These are phyloP conservation scores for Amphiprion clarkii DNA, from an alignment of 2,797 vertebrate genomes.

Conservation along the genomic window DNA sequence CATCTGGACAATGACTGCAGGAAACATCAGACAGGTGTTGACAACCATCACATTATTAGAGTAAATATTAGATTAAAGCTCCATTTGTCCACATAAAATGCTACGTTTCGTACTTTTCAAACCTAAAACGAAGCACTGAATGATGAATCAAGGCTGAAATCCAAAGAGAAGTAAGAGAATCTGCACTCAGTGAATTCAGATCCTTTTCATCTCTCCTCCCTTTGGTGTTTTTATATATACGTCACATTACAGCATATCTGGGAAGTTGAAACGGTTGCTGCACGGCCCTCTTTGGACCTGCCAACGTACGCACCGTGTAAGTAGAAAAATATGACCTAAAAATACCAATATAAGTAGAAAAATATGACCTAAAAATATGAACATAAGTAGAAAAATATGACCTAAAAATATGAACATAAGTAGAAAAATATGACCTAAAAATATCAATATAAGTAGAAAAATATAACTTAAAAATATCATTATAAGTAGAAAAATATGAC, in stretches of 20 bases:
- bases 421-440: no score
- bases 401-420: no score
- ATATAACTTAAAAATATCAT: no score
- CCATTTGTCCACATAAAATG: no score
- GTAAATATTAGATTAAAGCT: no score
- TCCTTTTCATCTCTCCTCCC: constrained; percentile 39
- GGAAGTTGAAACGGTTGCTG: constrained; percentile 38
- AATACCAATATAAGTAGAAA: no score
- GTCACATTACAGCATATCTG: constrained; percentile 42
- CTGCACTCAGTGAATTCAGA: constrained; percentile 16
- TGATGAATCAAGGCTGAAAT: constrained; percentile 20
- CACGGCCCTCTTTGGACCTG: constrained; percentile 26
- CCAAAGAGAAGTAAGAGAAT: constrained; percentile 13
- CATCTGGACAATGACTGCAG: background rate
- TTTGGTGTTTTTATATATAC: background rate
- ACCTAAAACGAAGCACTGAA: background rate
- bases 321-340: no score
- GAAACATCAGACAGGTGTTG: background rate
- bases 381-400: no score
- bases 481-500: no score
- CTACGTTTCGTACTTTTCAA: background rate
- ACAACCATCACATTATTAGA: no score
- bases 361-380: no score
- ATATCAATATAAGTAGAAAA: no score
- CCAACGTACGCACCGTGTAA: background rate